Evolutionary conservation across 2,797 vertebrate species (phyloP).

Genomic region (Rallus crepitans): DNA sequence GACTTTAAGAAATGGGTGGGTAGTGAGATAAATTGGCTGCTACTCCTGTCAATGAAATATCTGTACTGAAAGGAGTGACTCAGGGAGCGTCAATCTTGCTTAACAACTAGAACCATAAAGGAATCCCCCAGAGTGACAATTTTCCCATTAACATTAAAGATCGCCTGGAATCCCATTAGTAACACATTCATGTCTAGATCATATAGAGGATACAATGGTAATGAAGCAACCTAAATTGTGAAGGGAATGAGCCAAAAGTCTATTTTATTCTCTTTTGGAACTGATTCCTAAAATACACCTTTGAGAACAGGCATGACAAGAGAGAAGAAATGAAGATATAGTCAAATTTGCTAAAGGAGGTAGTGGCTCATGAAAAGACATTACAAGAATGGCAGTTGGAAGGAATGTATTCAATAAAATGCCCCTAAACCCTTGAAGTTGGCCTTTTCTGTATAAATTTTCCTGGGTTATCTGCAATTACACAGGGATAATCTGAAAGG

Average conservation of each 20-base stretch:
- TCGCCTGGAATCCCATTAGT: conserved; percentile 32
- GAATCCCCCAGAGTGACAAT: conserved; percentile 45
- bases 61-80: conserved; percentile 20
- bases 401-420: neutral
- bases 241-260: conserved; percentile 9
- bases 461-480: neutral
- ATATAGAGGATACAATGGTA: neutral
- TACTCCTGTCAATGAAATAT: conserved; percentile 26
- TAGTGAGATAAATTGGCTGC: conserved; percentile 22
- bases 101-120: conserved; percentile 34
- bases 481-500: neutral
- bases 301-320: neutral
- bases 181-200: conserved; percentile 6
- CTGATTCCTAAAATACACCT: conserved; percentile 1
- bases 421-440: neutral
- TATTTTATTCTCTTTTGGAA: conserved; percentile 22
- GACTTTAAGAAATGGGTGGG: neutral
- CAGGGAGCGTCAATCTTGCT: conserved; percentile 25
- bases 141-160: conserved; percentile 62
- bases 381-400: neutral
- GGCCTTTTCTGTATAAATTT: neutral
- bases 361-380: neutral
- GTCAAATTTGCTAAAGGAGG: neutral
- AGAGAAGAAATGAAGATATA: neutral
- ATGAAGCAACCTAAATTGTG: conserved; percentile 27